phyloP scores from a whole-genome alignment of 1,140 invertebrate genomes.

The Drosophila repleta region DNA sequence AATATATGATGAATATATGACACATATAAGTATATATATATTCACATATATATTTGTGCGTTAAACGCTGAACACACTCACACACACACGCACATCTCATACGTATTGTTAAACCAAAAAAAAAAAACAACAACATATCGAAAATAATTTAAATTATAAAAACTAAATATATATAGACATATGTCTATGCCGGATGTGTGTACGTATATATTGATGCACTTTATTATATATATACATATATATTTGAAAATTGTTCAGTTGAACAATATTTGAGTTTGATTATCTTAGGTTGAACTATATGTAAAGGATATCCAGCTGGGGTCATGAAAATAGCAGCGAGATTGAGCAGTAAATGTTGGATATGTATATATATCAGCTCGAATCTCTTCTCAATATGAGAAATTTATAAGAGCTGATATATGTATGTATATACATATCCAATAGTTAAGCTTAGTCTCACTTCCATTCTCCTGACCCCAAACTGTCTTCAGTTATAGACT shows the following conservation, averaged over 20 bases:
- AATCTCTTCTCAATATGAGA: too few relatives aligned
- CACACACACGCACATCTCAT: conserved; percentile 22
- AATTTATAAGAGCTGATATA: too few relatives aligned
- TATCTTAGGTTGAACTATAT: background rate
- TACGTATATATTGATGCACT: background rate
- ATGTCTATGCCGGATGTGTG: conserved; percentile 8
- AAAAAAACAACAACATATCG: conserved; percentile 65
- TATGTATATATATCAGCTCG: too few relatives aligned
- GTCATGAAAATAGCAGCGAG: too few relatives aligned
- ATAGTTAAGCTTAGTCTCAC: too few relatives aligned
- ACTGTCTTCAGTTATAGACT: too few relatives aligned
- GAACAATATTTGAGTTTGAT: background rate
- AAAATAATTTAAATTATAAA: conserved; percentile 59
- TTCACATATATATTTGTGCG: conserved; percentile 49
- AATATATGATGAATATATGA: conserved; percentile 41
- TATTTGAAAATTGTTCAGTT: background rate
- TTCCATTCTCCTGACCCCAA: too few relatives aligned
- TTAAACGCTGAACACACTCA: conserved; percentile 57
- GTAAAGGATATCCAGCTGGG: background rate
- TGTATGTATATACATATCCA: too few relatives aligned
- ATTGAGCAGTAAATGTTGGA: too few relatives aligned
- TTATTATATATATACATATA: too few relatives aligned
- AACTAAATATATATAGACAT: background rate
- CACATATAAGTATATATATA: conserved; percentile 22
- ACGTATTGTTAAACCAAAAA: conserved; percentile 29